Conservation (phyloP, 2,113 vertebrate genomes). For the Salvelinus alpinus region DNA sequence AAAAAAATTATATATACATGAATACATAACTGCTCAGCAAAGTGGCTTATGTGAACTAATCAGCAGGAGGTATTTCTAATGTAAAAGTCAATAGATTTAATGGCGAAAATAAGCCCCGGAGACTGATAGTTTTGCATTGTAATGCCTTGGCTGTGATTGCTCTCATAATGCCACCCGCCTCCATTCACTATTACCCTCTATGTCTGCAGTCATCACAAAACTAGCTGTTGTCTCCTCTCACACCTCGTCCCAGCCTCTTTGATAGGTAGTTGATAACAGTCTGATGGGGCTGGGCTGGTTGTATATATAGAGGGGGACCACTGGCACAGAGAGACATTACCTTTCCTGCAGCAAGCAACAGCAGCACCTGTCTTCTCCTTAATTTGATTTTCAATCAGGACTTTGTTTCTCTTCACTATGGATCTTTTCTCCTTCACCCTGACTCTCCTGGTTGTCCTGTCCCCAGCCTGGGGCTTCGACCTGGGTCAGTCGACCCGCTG, state of each 20-base stretch:
- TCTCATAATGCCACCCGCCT: not conserved
- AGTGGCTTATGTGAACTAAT: not conserved
- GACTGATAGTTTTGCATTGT: not conserved
- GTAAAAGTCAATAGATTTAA: no score
- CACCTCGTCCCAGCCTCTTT: conserved; percentile 71
- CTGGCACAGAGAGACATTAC: conserved; percentile 15
- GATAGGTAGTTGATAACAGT: conserved; percentile 77
- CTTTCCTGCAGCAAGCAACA: conserved; percentile 9
- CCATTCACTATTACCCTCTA: not conserved
- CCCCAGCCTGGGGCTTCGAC: conserved; percentile 71
- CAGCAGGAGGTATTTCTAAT: no score
- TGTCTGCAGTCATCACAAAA: conserved; percentile 74
- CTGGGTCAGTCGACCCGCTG: conserved; percentile 86
- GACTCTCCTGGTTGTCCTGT: conserved; percentile 43
- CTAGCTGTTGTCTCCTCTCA: conserved; percentile 72
- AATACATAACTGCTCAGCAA: not conserved
- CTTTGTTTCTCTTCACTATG: conserved; percentile 50
- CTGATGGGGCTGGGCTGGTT: conserved; percentile 53
- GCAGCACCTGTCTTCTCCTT: conserved; percentile 10
- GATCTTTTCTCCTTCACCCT: conserved; percentile 36
- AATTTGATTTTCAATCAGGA: conserved; percentile 3
- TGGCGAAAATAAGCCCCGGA: no score
- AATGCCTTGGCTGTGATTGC: conserved; percentile 43
- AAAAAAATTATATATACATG: no score
- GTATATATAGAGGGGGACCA: conserved; percentile 62